These are phyloP conservation scores for Macrobrachium rosenbergii DNA, from an alignment of 1,140 invertebrate genomes.

Conservation along the genomic window DNA sequence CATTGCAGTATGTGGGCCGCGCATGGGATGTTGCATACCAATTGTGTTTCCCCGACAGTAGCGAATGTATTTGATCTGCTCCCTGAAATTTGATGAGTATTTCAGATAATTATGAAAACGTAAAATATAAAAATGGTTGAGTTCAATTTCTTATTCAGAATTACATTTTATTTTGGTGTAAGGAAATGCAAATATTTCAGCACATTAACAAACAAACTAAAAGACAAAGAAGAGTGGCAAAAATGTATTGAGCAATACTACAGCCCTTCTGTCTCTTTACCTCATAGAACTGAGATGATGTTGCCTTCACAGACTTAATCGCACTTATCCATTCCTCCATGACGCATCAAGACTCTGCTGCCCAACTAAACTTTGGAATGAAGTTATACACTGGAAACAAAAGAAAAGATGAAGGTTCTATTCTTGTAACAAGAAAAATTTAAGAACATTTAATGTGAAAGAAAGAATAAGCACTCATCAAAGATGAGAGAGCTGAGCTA, in stretches of 20 bases:
- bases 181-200: slow-evolving; percentile 14
- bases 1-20: slow-evolving; percentile 95
- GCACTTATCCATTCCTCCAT: slow-evolving; percentile 93
- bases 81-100: slow-evolving; percentile 68
- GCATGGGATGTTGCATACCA: slow-evolving; percentile 96
- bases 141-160: not conserved
- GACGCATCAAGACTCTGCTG: slow-evolving; percentile 83
- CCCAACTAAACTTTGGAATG: slow-evolving; percentile 86
- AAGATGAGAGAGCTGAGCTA: not conserved
- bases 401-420: not conserved
- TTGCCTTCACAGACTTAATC: slow-evolving; percentile 78
- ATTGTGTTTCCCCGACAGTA: slow-evolving; percentile 89
- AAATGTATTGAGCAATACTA: not conserved
- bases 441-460: not conserved
- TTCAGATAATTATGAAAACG: slow-evolving; percentile 23
- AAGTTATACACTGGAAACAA: slow-evolving; percentile 84
- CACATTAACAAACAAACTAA: slow-evolving; percentile 24
- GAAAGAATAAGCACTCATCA: not conserved
- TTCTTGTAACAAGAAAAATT: not conserved
- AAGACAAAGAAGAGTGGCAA: slow-evolving; percentile 6
- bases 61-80: slow-evolving; percentile 76
- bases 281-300: slow-evolving; percentile 79
- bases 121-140: not conserved
- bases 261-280: slow-evolving; percentile 67
- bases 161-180: not conserved